Evolutionary conservation across 2,113 vertebrate species (phyloP), one percentile per base, ranked within the genome.

Genomic region (Rhodinocichla rosea): DNA sequence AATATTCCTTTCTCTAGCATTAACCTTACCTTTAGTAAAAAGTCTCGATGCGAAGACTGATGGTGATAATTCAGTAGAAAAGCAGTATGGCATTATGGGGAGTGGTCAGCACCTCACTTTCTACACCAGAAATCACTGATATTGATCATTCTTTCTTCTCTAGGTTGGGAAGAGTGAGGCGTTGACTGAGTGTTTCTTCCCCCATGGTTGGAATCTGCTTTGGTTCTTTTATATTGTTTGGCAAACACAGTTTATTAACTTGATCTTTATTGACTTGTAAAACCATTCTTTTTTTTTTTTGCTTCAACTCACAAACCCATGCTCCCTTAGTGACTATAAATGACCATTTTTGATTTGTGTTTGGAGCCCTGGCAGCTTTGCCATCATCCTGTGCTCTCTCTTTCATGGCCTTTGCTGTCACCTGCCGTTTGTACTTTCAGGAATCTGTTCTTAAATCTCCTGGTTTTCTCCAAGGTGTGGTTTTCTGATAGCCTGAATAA

Each of bases 41-140:
- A 15, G 18, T 44, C 23, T n/a, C 0, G 0, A 6, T 2, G 2
- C n/a, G 62, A 15, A 78, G 22, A 35, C 1, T 67, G 37, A 15
- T 40, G 9, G 3, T 44, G 33, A 17, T 30, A 64, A 22, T 28
- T 37, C 33, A 56, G 15, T 11, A 52, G 55, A 50, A 77, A 39
- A 67, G 0, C 30, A 35, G 3, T 3, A 4, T 76, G 32, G 13
- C 24, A 6, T 78, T 87, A 35, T 2, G 2, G 9, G 26, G 8
- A 42, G 11, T 20, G 17, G 17, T 44, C 14, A 91, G 20, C 11
- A 64, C 4, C 7, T 67, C 35, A 20, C 27, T 11, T 40, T 80
- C 39, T 80, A n/a, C 9, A 21, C 40, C 18, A 57, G 45, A 68
- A 76, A 52, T 74, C 12, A 4, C 28, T 50, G 11, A 17, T 59